Base-by-base conservation (phyloP, 1,140 invertebrate species). In the Drosophila cardini region DNA sequence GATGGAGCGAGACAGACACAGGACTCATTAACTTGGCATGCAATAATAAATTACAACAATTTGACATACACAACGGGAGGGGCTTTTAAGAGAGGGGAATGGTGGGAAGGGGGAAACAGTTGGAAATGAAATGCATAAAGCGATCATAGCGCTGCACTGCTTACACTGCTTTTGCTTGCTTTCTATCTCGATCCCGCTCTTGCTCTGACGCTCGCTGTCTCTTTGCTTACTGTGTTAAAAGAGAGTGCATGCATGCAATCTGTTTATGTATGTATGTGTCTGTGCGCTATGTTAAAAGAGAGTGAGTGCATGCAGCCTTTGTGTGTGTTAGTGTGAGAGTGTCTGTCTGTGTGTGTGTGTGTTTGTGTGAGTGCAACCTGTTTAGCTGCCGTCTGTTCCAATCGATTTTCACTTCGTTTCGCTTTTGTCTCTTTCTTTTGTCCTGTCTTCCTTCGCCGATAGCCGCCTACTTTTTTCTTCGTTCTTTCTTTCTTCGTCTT, bases 1-100 rank as follows among this genome's bases (percentile, higher is more conserved):
- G 13, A 21, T n/a, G 58, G 60, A 56, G 52, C 45, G 63, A 46
- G 56, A 34, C 45, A 13, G 26, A 42, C 60, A 60, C 52, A 72
- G 69, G 32, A 72, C 76, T 83, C 84, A 89, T 80, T 89, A 89
- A 83, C 76, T 83, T 83, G 79, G 58, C 76, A 69, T 87, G 83
- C 79, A 87, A 87, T 81, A 73, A 87, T 87, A 87, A 87, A 87
- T 87, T 87, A 89, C 80, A 69, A 56, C 70, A 79, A 87, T 87
- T 83, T 82, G 83, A 87, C 79, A 87, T 62, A 71, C 48, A 42
- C 18, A 60, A 34, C 64, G 38, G 32, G 16, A 13, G 13, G 13
- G 21, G 21, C n/a, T n/a, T n/a, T n/a, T n/a, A n/a, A n/a, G n/a
- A 65, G 16, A 18, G 21, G 57, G 7, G 21, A 1, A 7, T 46